Base-by-base conservation (phyloP, 2,888 invertebrate genomes). In the Megalurothrips usitatus region DNA sequence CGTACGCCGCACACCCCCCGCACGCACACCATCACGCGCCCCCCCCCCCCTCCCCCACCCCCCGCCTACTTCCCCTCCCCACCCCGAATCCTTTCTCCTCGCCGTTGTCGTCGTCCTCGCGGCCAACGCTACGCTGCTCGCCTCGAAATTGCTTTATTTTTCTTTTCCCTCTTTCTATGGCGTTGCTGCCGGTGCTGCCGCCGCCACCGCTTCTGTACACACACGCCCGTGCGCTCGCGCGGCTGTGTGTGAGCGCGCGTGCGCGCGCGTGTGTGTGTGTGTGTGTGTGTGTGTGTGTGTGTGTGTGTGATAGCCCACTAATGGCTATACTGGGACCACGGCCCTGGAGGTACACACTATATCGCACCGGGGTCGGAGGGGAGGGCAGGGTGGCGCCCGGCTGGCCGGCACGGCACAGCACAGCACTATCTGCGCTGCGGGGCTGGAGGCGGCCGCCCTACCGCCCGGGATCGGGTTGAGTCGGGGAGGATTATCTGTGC, bases 81-180 rank as follows among this genome's bases (percentile, higher is more conserved):
- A 3, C 52, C 14, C 58, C 84, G 9, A 43, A 9, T 80, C 81
- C 80, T 43, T 12, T 26, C 68, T 63, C 17, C 81, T 81, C 81
- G 81, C 81, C 81, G 79, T 28, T 28, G 58, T 4, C 58, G 58
- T 58, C 58, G 58, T 58, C 19, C 19, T 58, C 58, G 58, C 58
- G 14, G 58, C 52, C 26, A 12, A 52, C 52, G 68, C 68, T 9
- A 26, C 68, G 68, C 68, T 26, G 26, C 26, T 26, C 68, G 68
- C 23, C 68, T 75, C 68, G 68, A 26, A 75, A 75, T 75, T 75
- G 68, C 68, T 75, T 75, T 75, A 75, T 75, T 75, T 75, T 75
- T 75, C 68, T 75, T 75, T 26, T 26, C 68, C 26, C 26, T 75
- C 68, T 75, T 26, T 75, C 26, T 75, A 75, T 75, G 68, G 68